These are phyloP conservation scores for Brotula barbata DNA, from an alignment of 2,797 vertebrate species.

Conservation along the genomic window DNA sequence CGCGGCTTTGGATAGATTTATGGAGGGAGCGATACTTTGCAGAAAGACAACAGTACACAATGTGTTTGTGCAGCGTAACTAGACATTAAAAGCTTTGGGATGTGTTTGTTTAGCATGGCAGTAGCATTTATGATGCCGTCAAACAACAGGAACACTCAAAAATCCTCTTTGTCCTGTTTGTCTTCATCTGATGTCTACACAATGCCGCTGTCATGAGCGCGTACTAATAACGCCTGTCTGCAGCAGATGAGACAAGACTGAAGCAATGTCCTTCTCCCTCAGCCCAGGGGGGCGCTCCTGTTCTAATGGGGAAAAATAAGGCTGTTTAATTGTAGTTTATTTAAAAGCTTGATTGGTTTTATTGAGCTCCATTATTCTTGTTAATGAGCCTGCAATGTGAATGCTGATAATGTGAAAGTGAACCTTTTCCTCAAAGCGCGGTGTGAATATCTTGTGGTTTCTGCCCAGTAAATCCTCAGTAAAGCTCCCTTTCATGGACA, in stretches of 20 bases:
- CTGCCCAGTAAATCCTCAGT: slow-evolving; percentile 58
- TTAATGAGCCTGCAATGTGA: slow-evolving; percentile 83
- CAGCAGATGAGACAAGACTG: slow-evolving; percentile 72
- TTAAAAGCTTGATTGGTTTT: slow-evolving; percentile 82
- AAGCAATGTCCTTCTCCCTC: slow-evolving; percentile 63
- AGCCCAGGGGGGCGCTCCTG: slow-evolving; percentile 69
- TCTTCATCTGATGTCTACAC: slow-evolving; percentile 62
- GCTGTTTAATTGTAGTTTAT: slow-evolving; percentile 84
- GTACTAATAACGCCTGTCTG: slow-evolving; percentile 55
- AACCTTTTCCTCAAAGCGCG: slow-evolving; percentile 51
- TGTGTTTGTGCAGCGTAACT: slow-evolving; percentile 67
- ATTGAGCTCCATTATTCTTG: slow-evolving; percentile 83
- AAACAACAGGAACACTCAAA: slow-evolving; percentile 64
- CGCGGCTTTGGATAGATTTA: slow-evolving; percentile 74
- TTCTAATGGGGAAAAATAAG: slow-evolving; percentile 82
- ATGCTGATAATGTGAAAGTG: slow-evolving; percentile 75
- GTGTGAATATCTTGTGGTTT: slow-evolving; percentile 47
- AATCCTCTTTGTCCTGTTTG: slow-evolving; percentile 69
- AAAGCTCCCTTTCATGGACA: slow-evolving; percentile 37
- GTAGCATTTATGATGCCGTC: slow-evolving; percentile 53
- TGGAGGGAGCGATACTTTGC: slow-evolving; percentile 58
- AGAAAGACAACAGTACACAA: slow-evolving; percentile 71
- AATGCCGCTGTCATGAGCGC: slow-evolving; percentile 46
- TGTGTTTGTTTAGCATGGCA: slow-evolving; percentile 69
- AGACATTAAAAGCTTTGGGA: slow-evolving; percentile 73